A percentile compares a stretch with the other conserved stretches of the same genome.
phyloP scores from a whole-genome alignment of 2,113 vertebrate species.

The Hemibagrus wyckioides region DNA sequence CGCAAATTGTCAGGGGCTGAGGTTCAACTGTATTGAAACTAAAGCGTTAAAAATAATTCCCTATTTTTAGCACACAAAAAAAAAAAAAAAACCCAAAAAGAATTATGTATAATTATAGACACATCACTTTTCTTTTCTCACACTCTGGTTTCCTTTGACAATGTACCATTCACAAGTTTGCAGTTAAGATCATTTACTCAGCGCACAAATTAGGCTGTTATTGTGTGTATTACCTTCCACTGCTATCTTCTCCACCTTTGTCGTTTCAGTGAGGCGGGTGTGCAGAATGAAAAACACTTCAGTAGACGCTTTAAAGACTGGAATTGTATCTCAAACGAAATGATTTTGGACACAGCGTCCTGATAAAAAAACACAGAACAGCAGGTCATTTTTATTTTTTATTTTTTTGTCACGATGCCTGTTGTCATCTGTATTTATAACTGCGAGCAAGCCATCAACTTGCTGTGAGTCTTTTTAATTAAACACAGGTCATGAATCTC shows the following conservation, averaged over 20 bases:
- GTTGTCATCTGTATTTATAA: slow-evolving; percentile 28
- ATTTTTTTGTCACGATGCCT: neutral
- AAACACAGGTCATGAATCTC: slow-evolving; percentile 50
- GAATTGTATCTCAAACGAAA: neutral
- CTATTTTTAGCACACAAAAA: too few relatives aligned
- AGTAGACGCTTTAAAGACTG: neutral
- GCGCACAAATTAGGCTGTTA: neutral
- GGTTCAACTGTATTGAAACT: neutral
- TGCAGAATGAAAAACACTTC: neutral
- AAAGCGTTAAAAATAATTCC: neutral
- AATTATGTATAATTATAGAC: neutral
- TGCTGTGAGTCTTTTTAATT: slow-evolving; percentile 48
- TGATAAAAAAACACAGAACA: neutral
- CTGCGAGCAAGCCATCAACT: neutral
- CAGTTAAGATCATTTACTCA: slow-evolving; percentile 5
- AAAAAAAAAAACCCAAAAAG: too few relatives aligned
- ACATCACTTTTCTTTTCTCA: neutral
- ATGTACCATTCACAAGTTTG: neutral
- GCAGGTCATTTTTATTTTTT: neutral
- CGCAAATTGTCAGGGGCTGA: too few relatives aligned
- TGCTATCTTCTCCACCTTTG: neutral
- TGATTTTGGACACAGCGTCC: neutral
- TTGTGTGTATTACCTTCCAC: too few relatives aligned
- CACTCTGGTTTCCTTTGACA: neutral
- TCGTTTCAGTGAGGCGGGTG: neutral